These are phyloP conservation scores for Mycalesis mineus DNA, from an alignment of 2,888 invertebrate species.

Conservation along the genomic window DNA sequence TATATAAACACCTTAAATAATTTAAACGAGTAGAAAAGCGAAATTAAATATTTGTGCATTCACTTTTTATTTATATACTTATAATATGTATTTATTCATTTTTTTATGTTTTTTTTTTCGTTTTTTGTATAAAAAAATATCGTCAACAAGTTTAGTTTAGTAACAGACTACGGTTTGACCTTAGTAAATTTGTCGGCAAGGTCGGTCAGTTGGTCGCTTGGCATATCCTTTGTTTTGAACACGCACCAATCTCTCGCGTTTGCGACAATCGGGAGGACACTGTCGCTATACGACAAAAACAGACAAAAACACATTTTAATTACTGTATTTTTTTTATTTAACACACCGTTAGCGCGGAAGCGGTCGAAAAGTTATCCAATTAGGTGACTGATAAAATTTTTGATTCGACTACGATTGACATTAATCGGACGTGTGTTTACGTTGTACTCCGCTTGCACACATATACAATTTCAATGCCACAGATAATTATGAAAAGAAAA, in stretches of 20 bases:
- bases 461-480: neutral
- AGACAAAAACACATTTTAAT: constrained; percentile 36
- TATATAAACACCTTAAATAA: constrained; percentile 69
- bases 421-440: neutral
- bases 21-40: constrained; percentile 53
- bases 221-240: constrained; percentile 48
- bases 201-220: constrained; percentile 53
- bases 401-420: neutral
- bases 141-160: constrained; percentile 47
- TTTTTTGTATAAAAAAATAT: constrained; percentile 69
- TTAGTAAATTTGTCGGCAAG: constrained; percentile 53
- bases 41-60: constrained; percentile 73
- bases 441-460: neutral
- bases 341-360: constrained; percentile 1
- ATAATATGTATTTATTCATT: constrained; percentile 27
- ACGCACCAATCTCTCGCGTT: constrained; percentile 71
- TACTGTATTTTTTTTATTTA: constrained; percentile 25
- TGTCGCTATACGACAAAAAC: constrained; percentile 68
- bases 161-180: constrained; percentile 49
- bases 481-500: neutral
- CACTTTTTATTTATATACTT: constrained; percentile 33
- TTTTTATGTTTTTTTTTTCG: constrained; percentile 65
- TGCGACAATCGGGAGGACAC: constrained; percentile 68
- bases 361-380: neutral
- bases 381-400: neutral